Evolutionary conservation across 2,797 vertebrate species (phyloP).

Genomic region (Melanotaenia trifasciata): DNA sequence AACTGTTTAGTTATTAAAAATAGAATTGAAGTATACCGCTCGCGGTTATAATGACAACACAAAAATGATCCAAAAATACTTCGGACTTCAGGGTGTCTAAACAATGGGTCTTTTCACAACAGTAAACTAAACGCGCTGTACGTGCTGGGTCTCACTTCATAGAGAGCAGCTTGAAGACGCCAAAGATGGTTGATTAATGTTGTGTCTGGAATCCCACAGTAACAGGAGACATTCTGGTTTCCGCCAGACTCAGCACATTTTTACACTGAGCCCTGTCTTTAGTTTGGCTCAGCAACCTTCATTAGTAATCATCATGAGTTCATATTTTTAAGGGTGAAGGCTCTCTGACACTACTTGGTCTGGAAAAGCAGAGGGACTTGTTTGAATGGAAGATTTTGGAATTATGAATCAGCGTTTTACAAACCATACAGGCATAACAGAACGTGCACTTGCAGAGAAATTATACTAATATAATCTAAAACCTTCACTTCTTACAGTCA

Average conservation of each 20-base stretch:
- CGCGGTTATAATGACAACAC: background rate
- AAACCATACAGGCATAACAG: background rate
- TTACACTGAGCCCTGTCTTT: constrained; percentile 22
- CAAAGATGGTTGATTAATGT: constrained; percentile 32
- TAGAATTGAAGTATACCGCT: too few species aligned
- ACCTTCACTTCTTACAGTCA: too few species aligned
- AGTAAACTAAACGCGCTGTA: background rate
- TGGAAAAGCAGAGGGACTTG: background rate
- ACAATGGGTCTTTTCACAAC: background rate
- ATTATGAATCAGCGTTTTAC: background rate
- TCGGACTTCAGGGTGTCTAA: background rate
- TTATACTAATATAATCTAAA: too few species aligned
- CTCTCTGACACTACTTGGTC: background rate
- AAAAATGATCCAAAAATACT: background rate
- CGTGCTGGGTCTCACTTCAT: background rate
- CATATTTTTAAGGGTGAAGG: constrained; percentile 31
- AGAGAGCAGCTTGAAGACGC: constrained; percentile 11
- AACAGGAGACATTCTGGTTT: constrained; percentile 66
- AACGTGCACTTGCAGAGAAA: too few species aligned
- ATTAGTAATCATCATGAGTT: constrained; percentile 35
- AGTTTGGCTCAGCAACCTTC: constrained; percentile 47
- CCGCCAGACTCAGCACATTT: constrained; percentile 72
- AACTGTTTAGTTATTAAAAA: too few species aligned
- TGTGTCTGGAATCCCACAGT: constrained; percentile 53
- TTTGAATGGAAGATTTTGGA: background rate